These are phyloP conservation scores for Mayetiola destructor DNA, from an alignment of 2,888 invertebrate species.

Conservation along the genomic window DNA sequence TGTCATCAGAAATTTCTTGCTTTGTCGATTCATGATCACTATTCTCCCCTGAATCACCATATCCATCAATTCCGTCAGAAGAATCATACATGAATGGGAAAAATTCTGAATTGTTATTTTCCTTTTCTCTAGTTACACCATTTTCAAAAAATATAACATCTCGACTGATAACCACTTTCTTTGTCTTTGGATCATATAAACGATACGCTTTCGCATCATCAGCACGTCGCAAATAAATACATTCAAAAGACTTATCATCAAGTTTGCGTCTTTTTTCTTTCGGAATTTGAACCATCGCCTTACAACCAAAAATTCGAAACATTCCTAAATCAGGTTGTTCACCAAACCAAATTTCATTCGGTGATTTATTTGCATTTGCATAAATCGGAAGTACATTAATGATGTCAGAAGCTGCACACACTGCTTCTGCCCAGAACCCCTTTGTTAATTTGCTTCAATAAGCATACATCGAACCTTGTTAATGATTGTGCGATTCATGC, in stretches of 20 bases:
- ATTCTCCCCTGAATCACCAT: background rate
- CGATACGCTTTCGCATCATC: conserved; percentile 23
- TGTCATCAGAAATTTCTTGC: background rate
- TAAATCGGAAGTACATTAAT: conserved; percentile 24
- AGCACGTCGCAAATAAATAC: conserved; percentile 24
- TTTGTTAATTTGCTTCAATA: conserved; percentile 17
- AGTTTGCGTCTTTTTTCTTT: background rate
- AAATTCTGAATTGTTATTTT: background rate
- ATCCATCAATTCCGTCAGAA: background rate
- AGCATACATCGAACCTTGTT: conserved; percentile 14
- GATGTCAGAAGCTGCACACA: conserved; percentile 24
- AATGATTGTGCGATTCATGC: background rate
- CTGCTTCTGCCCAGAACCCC: conserved; percentile 27
- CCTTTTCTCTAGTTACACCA: background rate
- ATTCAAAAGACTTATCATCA: background rate
- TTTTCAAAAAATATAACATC: conserved; percentile 1
- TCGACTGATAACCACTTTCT: background rate
- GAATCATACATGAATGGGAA: background rate
- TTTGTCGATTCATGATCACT: background rate
- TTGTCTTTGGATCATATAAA: conserved; percentile 19
- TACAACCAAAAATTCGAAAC: conserved; percentile 14
- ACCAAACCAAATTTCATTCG: conserved; percentile 22
- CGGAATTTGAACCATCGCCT: conserved; percentile 6
- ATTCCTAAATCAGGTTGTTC: conserved; percentile 13
- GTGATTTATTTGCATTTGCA: conserved; percentile 17